Percentiles rank a stretch among this genome's conserved stretches.
These are phyloP conservation scores for Epinephelus malabaricus DNA, from an alignment of 2,797 vertebrate species.

Conservation along the genomic window DNA sequence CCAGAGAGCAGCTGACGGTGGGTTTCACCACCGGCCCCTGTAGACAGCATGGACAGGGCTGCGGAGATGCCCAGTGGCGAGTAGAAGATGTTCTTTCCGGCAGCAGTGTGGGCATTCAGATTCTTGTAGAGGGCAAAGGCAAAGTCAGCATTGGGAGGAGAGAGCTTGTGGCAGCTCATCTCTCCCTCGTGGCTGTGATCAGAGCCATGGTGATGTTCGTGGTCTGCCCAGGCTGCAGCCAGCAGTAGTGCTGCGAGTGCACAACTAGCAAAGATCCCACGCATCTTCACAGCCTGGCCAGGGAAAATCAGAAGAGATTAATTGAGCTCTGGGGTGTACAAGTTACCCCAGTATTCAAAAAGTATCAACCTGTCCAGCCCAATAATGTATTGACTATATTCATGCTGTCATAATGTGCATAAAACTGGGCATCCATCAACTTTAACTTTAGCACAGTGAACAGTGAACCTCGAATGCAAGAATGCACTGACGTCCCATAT, in stretches of 20 bases:
- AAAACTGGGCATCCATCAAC: too few species aligned
- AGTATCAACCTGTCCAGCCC: too few species aligned
- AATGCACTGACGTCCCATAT: too few species aligned
- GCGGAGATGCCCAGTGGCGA: conserved; percentile 88
- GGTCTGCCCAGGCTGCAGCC: conserved; percentile 65
- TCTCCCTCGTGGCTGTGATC: conserved; percentile 36
- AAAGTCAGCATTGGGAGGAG: conserved; percentile 84
- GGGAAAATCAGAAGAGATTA: too few species aligned
- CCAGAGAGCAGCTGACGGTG: conserved; percentile 87
- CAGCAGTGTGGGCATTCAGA: conserved; percentile 68
- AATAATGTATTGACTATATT: too few species aligned
- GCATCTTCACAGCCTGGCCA: too few species aligned
- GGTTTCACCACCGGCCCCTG: conserved; percentile 89
- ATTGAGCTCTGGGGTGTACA: too few species aligned
- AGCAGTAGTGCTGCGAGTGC: conserved; percentile 63
- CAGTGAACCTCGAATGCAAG: too few species aligned
- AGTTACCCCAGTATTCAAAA: too few species aligned
- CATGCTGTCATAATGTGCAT: too few species aligned
- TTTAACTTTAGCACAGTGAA: too few species aligned
- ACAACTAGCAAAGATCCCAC: too few species aligned
- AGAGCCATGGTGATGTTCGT: conserved; percentile 36
- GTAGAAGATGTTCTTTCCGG: conserved; percentile 89
- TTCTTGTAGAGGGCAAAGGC: conserved; percentile 88
- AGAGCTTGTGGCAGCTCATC: conserved; percentile 54
- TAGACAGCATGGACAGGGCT: conserved; percentile 87